phyloP scores from a whole-genome alignment of 2,113 vertebrate species.

The Meriones unguiculatus region DNA sequence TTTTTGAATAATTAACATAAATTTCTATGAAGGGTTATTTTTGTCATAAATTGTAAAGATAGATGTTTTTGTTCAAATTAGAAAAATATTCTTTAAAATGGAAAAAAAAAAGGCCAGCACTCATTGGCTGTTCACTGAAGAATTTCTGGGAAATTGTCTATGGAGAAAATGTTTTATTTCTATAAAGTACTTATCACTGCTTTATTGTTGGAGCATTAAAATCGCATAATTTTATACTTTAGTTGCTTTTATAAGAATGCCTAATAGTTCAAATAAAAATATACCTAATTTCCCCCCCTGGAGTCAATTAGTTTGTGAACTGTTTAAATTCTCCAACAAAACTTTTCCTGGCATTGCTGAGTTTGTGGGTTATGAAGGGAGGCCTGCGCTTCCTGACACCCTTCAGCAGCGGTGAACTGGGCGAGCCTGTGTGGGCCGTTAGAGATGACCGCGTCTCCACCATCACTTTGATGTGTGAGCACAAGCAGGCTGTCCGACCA shows the following conservation, averaged over 20 bases:
- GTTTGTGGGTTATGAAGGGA: neutral
- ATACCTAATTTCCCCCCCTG: neutral
- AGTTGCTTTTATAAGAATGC: slow-evolving; percentile 1
- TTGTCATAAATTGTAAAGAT: neutral
- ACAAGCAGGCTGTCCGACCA: neutral
- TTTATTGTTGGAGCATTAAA: neutral
- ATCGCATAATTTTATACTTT: neutral
- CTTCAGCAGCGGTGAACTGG: neutral
- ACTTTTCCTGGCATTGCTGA: slow-evolving; percentile 2
- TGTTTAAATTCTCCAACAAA: neutral
- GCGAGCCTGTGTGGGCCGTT: neutral
- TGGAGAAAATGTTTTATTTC: slow-evolving; percentile 6
- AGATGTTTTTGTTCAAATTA: neutral
- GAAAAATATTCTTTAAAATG: neutral
- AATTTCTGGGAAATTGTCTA: neutral
- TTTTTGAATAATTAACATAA: slow-evolving; percentile 33
- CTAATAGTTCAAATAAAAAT: slow-evolving; percentile 27
- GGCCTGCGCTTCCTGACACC: neutral
- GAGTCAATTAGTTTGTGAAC: neutral
- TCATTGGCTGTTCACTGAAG: neutral
- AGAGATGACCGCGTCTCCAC: neutral
- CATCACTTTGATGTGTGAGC: neutral
- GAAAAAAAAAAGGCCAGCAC: neutral
- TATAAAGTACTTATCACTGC: neutral
- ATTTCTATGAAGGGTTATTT: slow-evolving; percentile 9